phyloP scores from a whole-genome alignment of 2,797 vertebrate species.

The Myotis pilosus region DNA sequence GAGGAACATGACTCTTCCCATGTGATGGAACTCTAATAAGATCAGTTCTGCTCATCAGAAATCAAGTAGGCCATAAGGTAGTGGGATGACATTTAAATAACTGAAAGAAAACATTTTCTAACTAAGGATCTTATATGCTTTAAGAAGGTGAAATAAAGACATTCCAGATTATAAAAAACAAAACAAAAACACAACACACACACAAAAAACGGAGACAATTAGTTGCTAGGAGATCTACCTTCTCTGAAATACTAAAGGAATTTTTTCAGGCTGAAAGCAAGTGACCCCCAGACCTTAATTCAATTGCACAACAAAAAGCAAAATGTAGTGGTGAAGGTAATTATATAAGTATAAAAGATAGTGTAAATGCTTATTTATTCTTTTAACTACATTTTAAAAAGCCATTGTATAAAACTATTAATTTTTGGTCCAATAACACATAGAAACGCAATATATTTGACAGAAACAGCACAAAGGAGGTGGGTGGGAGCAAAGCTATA shows the following conservation, averaged over 20 bases:
- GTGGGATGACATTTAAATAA: background rate
- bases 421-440: background rate
- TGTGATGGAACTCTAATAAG: background rate
- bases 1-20: background rate
- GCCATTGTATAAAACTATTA: background rate
- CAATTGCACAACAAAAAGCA: background rate
- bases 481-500: background rate
- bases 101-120: background rate
- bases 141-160: background rate
- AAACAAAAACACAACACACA: too few relatives aligned
- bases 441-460: background rate
- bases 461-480: background rate
- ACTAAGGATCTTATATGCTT: background rate
- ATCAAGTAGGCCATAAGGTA: background rate
- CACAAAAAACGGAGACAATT: background rate
- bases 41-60: background rate
- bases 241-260: background rate
- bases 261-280: background rate
- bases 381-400: background rate
- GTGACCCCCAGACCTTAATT: background rate
- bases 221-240: background rate
- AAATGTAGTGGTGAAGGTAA: background rate
- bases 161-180: background rate
- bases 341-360: background rate
- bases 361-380: background rate